A percentile compares a stretch with the other conserved stretches of the same genome.
Evolutionary conservation across 2,888 invertebrate species (phyloP).

Genomic region (Drosophila neotestacea): DNA sequence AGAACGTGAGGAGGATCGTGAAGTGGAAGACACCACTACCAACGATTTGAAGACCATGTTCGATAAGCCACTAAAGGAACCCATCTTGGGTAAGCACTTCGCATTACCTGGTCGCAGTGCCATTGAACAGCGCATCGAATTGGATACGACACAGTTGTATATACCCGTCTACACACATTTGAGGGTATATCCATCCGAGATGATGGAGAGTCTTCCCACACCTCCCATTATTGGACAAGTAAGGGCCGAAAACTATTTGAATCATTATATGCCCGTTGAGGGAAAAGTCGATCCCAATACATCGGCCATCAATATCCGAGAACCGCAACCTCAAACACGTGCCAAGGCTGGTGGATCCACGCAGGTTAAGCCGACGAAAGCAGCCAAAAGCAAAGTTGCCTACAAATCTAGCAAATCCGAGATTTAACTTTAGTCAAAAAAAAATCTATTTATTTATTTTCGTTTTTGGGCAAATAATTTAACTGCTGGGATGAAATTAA

Average conservation of each 20-base stretch:
- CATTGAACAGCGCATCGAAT: constrained; percentile 85
- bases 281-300: constrained; percentile 45
- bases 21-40: constrained; percentile 33
- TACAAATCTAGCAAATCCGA: constrained; percentile 17
- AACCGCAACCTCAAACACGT: constrained; percentile 26
- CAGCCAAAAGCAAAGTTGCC: constrained; percentile 1
- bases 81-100: constrained; percentile 88
- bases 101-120: constrained; percentile 85
- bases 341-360: constrained; percentile 21
- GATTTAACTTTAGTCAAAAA: constrained; percentile 2
- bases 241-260: constrained; percentile 75
- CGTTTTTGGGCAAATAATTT: constrained; percentile 2
- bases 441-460: constrained; percentile 10
- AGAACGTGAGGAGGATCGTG: constrained; percentile 56
- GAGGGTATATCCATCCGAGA: constrained; percentile 87
- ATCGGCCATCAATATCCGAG: constrained; percentile 53
- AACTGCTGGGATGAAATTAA: constrained; percentile 36
- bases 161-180: constrained; percentile 90
- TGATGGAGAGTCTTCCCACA: constrained; percentile 87
- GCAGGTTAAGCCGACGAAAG: neutral
- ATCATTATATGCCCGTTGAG: constrained; percentile 66
- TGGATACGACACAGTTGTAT: constrained; percentile 88
- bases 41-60: constrained; percentile 77
- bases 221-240: constrained; percentile 86
- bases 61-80: constrained; percentile 87